phyloP scores from a whole-genome alignment of 1,140 invertebrate species.

The Tetranychus cinnabarinus region DNA sequence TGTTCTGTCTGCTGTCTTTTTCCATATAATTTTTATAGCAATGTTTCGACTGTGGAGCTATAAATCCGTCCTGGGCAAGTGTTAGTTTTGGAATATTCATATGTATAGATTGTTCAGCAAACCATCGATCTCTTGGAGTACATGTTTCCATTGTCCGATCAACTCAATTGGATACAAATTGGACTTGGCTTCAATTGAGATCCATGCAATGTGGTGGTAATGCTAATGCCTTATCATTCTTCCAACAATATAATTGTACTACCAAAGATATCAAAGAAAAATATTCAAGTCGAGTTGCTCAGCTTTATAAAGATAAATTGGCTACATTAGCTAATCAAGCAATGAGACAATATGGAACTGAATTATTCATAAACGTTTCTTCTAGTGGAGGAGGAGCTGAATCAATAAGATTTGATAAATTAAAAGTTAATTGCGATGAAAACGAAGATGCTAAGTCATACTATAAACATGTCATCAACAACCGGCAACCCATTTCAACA shows the following conservation, averaged over 20 bases:
- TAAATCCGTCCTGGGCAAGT: conserved; percentile 96
- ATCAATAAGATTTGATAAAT: too few species aligned
- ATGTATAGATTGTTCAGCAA: conserved; percentile 74
- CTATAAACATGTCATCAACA: not conserved
- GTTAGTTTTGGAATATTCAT: conserved; percentile 99
- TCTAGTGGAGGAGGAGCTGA: not conserved
- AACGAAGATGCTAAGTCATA: not conserved
- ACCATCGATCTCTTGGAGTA: conserved; percentile 48
- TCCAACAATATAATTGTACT: conserved; percentile 72
- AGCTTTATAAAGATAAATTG: conserved; percentile 71
- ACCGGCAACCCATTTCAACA: conserved; percentile 15
- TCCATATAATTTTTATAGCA: conserved; percentile 13
- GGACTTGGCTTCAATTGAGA: conserved; percentile 27
- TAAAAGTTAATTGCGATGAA: too few species aligned
- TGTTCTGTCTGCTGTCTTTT: not conserved
- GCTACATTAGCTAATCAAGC: conserved; percentile 50
- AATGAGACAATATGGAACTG: conserved; percentile 62
- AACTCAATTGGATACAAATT: conserved; percentile 87
- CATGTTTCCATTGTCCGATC: conserved; percentile 90
- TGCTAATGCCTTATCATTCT: conserved; percentile 71
- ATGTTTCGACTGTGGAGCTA: conserved; percentile 95
- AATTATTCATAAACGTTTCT: conserved; percentile 31
- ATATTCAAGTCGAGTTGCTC: conserved; percentile 84
- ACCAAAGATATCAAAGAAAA: conserved; percentile 90
- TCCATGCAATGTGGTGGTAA: conserved; percentile 99